Base-by-base conservation (phyloP, 2,888 invertebrate genomes). In the Melangyna quadrimaculata region DNA sequence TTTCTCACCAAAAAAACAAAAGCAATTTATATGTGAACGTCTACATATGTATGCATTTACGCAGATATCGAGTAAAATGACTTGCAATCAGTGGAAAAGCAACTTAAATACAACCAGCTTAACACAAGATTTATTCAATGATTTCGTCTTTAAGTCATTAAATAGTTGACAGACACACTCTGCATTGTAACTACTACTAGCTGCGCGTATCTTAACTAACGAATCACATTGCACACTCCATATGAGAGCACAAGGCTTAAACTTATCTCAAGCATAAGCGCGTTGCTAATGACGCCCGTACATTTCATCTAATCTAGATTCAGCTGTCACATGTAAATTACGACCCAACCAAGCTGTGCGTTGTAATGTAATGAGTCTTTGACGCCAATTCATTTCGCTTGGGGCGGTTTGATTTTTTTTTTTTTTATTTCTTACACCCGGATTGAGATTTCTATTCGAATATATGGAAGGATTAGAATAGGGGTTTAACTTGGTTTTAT, bases 251-350 rank as follows among this genome's bases (percentile, higher is more conserved):
- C 22, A 27, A 35, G 74, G 32, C 32, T 17, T 59, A 67, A 75
- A 57, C 24, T 67, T 72, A 84, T 84, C 72, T 72, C 27, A 45
- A 48, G 55, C 75, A 77, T 79, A 84, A 79, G 72, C 86, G 70
- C 86, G 63, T 70, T 77, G 72, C 73, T 86, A 86, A 86, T 86
- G 80, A 86, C 77, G 77, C 80, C 72, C 73, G 77, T 86, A 78
- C 77, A 70, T 86, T 80, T 77, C 80, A 65, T 80, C 77, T 86
- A 73, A 86, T 86, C 86, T 86, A 86, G 80, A 86, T 86, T 81
- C 81, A 73, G 40, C 86, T 86, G 86, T 86, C 86, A 80, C 86
- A 86, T 80, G 77, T 86, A 86, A 86, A 86, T 86, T 81, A 86
- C 80, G 69, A 51, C 75, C 79, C 37, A 72, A 79, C 53, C 59